Base-by-base conservation (phyloP, 2,797 vertebrate genomes). In the Microcaecilia unicolor region DNA sequence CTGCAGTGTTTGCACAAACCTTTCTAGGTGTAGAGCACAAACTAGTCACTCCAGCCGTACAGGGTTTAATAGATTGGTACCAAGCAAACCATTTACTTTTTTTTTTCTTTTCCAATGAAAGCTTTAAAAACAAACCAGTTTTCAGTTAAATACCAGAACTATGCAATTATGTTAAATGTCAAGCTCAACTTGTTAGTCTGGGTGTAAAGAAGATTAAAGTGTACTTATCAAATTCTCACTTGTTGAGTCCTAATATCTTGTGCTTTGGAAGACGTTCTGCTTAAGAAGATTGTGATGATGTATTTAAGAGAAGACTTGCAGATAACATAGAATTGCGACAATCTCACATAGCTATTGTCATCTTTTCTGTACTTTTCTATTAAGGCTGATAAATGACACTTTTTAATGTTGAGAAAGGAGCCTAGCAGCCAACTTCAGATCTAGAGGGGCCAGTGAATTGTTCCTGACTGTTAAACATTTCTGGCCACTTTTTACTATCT, bases 1-100 rank as follows among this genome's bases (percentile, higher is more conserved):
- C 53, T 48, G 67, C 67, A 7, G 48, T 51, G 48, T 71, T 71
- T 71, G 67, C 67, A 71, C 61, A 64, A 28, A 50, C 28, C 13
- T 29, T 41, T 31, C 25, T 35, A 40, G 42, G 21, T 25, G 4
- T 41, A 36, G 51, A 37, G 43, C 51, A 55, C 55, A 21, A 22
- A 36, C 20, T 3, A 1, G 18, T 22, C 10, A 8, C 18, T 8
- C 15, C 38, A 7, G 25, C 9, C 14, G 40, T 10, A 39, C 3
- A 1, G 35, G 41, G 20, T 10, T 24, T 27, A 25, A 16, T n/a
- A n/a, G n/a, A n/a, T n/a, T n/a, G 14, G 44, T 36, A 25, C 11
- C 4, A 15, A 21, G 17, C 44, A 29, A 20, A 20, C 4, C 9
- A 6, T 20, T 10, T 10, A 42, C 18, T 27, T 9, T 9, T 18